Conservation (phyloP, 2,888 invertebrate genomes). For the Bimastos eiseni region DNA sequence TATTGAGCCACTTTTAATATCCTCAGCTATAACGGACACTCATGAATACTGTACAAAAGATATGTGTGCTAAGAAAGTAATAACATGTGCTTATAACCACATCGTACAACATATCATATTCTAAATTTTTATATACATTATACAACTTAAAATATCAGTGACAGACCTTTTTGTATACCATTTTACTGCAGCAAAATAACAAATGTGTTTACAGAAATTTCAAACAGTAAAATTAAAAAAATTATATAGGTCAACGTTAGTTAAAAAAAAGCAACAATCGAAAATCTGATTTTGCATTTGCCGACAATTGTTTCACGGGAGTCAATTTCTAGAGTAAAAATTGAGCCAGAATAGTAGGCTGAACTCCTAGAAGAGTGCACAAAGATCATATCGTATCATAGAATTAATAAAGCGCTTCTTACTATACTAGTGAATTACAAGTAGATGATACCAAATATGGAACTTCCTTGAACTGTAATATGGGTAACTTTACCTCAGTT, state of each 20-base stretch:
- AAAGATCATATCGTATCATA: background rate
- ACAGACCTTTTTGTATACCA: background rate
- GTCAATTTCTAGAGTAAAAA: background rate
- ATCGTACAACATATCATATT: no score
- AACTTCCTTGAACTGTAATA: no score
- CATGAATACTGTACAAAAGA: no score
- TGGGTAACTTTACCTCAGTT: no score
- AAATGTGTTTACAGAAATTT: conserved; percentile 5
- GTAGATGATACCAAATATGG: no score
- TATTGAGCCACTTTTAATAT: no score
- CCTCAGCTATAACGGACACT: no score
- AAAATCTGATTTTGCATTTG: background rate
- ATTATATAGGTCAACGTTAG: background rate
- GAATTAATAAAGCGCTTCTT: no score
- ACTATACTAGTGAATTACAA: no score
- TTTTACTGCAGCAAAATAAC: background rate
- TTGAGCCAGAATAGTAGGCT: background rate
- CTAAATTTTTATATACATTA: background rate
- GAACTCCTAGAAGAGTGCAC: background rate
- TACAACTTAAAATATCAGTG: background rate
- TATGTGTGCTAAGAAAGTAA: no score
- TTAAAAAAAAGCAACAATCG: background rate
- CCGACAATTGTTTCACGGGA: background rate
- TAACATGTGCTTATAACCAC: no score
- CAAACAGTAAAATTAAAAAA: background rate